phyloP scores from a whole-genome alignment of 2,888 invertebrate species.

The Melipona bicolor region DNA sequence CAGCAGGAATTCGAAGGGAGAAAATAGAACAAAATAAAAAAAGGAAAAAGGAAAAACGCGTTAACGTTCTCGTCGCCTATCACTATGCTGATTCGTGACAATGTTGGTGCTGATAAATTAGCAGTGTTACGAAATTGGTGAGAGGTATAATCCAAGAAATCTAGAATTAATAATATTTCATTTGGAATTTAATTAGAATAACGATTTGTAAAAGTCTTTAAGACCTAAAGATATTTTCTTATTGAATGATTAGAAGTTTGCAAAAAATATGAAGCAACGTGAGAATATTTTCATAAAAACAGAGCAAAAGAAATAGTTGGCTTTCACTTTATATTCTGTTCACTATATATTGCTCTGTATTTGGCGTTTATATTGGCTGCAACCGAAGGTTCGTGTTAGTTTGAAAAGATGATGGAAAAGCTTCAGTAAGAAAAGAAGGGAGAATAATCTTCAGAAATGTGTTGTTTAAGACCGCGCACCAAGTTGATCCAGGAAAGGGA shows the following conservation, averaged over 20 bases:
- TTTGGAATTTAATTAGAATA: too few species aligned
- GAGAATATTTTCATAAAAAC: background rate
- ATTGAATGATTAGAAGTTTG: background rate
- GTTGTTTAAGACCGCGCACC: background rate
- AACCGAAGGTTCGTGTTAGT: background rate
- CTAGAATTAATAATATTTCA: background rate
- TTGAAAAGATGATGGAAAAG: slow-evolving; percentile 29
- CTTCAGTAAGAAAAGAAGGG: background rate
- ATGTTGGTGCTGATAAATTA: background rate
- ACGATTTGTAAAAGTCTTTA: too few species aligned
- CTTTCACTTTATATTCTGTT: background rate
- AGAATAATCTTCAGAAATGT: slow-evolving; percentile 39
- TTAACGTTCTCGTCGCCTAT: slow-evolving; percentile 27
- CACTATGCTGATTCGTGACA: background rate
- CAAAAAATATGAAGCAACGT: too few species aligned
- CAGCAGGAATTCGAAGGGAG: background rate
- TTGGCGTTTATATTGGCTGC: background rate
- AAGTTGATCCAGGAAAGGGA: slow-evolving; percentile 3
- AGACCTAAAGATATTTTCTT: background rate
- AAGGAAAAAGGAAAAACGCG: background rate
- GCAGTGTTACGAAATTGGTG: slow-evolving; percentile 10
- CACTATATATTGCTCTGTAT: background rate
- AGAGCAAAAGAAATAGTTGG: background rate
- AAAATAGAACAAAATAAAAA: too few species aligned
- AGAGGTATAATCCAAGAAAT: background rate